Evolutionary conservation across 2,797 vertebrate species (phyloP).

Genomic region (Paratrypauchen microcephalus): DNA sequence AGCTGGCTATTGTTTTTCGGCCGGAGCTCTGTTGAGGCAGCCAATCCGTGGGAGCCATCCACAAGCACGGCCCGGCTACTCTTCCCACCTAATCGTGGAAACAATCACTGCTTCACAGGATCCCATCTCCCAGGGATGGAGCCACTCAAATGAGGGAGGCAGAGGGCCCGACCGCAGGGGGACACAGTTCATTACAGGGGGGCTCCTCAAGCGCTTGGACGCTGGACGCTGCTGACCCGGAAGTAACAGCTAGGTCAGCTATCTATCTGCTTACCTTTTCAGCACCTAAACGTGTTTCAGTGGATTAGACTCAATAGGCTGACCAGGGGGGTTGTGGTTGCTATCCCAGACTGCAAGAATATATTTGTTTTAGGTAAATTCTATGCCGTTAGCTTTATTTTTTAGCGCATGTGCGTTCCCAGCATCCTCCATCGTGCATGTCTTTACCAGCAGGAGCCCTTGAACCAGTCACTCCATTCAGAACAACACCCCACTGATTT

Average conservation of each 20-base stretch:
- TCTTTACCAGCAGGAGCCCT: conserved; percentile 31
- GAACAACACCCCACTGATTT: conserved; percentile 58
- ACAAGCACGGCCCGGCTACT: conserved; percentile 72
- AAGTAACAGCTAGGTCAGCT: conserved; percentile 75
- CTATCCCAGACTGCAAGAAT: neutral
- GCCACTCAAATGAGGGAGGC: conserved; percentile 84
- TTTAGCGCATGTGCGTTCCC: neutral
- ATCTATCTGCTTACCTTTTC: conserved; percentile 69
- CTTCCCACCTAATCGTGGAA: conserved; percentile 87
- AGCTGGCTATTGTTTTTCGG: conserved; percentile 95
- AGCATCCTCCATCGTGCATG: conserved; percentile 20
- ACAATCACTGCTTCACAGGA: conserved; percentile 91
- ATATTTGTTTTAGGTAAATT: neutral
- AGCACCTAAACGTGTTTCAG: conserved; percentile 58
- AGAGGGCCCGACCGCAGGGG: conserved; percentile 72
- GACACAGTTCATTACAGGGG: conserved; percentile 79
- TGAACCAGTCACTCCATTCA: conserved; percentile 47
- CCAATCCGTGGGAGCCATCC: conserved; percentile 81
- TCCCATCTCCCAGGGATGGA: conserved; percentile 86
- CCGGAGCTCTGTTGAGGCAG: conserved; percentile 71
- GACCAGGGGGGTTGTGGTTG: conserved; percentile 31
- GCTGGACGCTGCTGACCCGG: conserved; percentile 66
- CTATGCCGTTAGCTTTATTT: neutral
- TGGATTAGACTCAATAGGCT: conserved; percentile 53
- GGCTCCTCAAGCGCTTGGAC: conserved; percentile 52